These are phyloP conservation scores for Bothrops jararaca DNA, from an alignment of 2,113 vertebrate species.

Conservation along the genomic window DNA sequence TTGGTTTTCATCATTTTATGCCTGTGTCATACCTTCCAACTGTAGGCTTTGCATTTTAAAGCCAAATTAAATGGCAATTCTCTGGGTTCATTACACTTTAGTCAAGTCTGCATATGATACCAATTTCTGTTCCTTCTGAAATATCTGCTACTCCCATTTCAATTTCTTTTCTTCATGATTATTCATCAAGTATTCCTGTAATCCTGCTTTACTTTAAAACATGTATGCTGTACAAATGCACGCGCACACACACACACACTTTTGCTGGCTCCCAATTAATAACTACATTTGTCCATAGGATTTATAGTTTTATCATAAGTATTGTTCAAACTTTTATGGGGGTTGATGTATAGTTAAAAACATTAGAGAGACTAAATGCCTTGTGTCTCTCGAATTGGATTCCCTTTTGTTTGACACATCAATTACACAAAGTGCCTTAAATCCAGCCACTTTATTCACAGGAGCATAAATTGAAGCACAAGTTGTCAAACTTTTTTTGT, in stretches of 20 bases:
- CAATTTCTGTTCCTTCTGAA: background rate
- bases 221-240: conserved; percentile 14
- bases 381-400: background rate
- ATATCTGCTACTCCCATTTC: background rate
- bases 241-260: conserved; percentile 27
- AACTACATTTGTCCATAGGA: conserved; percentile 46
- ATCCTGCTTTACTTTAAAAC: conserved; percentile 34
- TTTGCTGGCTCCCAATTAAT: conserved; percentile 15
- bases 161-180: background rate
- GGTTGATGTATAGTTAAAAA: conserved; percentile 32
- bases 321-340: conserved; percentile 39
- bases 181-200: background rate
- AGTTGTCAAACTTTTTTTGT: background rate
- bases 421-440: conserved; percentile 16
- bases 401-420: conserved; percentile 27
- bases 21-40: background rate
- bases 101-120: background rate
- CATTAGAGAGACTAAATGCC: conserved; percentile 36
- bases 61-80: background rate
- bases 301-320: conserved; percentile 33
- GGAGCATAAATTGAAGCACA: background rate
- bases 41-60: background rate
- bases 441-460: conserved; percentile 22
- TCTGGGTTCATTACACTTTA: background rate
- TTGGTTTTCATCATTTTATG: background rate